Percentiles rank a stretch among this genome's conserved stretches.
Evolutionary conservation across 1,140 invertebrate species (phyloP).

Genomic region (Drosophila baimaii): DNA sequence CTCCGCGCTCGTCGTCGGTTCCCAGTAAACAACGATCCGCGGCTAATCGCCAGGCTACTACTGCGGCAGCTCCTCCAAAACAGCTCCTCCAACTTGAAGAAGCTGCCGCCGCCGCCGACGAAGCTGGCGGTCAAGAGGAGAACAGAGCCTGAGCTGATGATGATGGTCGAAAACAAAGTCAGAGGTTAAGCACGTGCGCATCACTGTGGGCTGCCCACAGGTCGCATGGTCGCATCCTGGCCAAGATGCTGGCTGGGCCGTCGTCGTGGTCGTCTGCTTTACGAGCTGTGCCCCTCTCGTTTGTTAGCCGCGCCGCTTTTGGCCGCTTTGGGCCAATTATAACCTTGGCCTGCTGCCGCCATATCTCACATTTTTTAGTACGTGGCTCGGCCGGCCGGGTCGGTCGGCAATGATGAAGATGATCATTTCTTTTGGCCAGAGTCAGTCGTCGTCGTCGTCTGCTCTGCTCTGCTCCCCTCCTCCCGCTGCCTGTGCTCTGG

Average conservation of each 20-base stretch:
- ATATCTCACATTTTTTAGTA: slow-evolving; percentile 80
- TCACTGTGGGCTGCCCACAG: slow-evolving; percentile 56
- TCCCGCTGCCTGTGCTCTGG: too few species aligned
- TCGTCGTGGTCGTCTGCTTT: slow-evolving; percentile 43
- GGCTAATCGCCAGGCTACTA: slow-evolving; percentile 74
- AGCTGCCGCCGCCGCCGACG: slow-evolving; percentile 25
- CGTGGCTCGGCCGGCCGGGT: slow-evolving; percentile 60
- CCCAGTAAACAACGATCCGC: slow-evolving; percentile 72
- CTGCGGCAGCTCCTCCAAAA: slow-evolving; percentile 42
- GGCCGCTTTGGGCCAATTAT: slow-evolving; percentile 81
- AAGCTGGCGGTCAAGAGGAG: background rate
- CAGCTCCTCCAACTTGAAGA: slow-evolving; percentile 19
- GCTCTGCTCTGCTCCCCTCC: background rate
- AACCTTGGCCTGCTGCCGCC: slow-evolving; percentile 82
- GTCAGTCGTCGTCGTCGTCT: slow-evolving; percentile 3
- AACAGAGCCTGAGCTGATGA: slow-evolving; percentile 29
- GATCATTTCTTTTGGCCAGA: slow-evolving; percentile 66
- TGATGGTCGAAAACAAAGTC: slow-evolving; percentile 68
- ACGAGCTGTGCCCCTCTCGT: slow-evolving; percentile 72
- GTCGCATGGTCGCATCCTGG: slow-evolving; percentile 47
- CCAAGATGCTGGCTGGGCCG: slow-evolving; percentile 13
- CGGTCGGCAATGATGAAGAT: slow-evolving; percentile 74
- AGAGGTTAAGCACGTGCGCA: slow-evolving; percentile 82
- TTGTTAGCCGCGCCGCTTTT: slow-evolving; percentile 64
- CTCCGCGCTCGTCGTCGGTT: slow-evolving; percentile 59